A percentile compares a stretch with the other conserved stretches of the same genome.
Conservation (phyloP, 1,140 invertebrate species). For the Aphelinus atriplicis region DNA sequence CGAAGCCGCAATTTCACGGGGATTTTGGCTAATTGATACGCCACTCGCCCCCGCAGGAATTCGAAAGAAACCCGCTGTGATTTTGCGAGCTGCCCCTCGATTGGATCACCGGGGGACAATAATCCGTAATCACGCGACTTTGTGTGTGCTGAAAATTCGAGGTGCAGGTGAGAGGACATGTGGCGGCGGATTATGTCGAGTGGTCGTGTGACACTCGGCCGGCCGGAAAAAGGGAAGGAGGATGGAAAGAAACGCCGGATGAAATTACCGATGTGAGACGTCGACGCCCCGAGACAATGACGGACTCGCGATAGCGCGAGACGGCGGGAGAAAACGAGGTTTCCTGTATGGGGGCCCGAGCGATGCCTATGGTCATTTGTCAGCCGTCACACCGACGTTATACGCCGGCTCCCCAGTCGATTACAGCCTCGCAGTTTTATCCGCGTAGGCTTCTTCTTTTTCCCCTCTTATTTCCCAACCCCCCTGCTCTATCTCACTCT, state of each 20-base stretch:
- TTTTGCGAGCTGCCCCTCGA: no score
- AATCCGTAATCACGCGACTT: neutral
- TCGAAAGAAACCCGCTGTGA: neutral
- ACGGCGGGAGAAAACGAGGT: conserved; percentile 10
- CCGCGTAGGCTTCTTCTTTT: neutral
- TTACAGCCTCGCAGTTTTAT: conserved; percentile 6
- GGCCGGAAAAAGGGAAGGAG: neutral
- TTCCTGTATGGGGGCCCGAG: conserved; percentile 31
- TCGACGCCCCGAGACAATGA: conserved; percentile 8
- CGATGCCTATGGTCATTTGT: conserved; percentile 45
- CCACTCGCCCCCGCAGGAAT: neutral
- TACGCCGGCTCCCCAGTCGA: conserved; percentile 5
- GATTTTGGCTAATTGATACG: no score
- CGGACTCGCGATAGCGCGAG: conserved; percentile 36
- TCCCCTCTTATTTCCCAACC: neutral
- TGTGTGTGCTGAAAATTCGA: neutral
- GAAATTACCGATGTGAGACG: conserved; percentile 44
- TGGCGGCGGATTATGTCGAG: no score
- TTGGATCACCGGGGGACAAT: no score
- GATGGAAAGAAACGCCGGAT: conserved; percentile 26
- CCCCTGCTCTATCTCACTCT: neutral
- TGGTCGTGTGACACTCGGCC: no score
- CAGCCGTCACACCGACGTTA: conserved; percentile 26
- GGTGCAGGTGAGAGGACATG: no score
- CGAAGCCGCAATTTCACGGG: no score